These are phyloP conservation scores for Dendrolimus pini DNA, from an alignment of 2,888 invertebrate genomes.

Conservation along the genomic window DNA sequence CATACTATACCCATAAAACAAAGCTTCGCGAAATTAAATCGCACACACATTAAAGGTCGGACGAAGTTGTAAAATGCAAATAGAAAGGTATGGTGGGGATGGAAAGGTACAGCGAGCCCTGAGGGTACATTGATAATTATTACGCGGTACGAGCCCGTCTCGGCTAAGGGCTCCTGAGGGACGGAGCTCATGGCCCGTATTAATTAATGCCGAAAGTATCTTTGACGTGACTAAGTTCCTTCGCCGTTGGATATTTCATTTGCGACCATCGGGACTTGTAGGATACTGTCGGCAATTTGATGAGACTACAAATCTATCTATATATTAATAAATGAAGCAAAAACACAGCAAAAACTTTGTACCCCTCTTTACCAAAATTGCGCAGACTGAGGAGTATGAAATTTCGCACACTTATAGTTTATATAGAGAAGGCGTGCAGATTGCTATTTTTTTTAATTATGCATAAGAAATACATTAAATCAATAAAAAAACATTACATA, in stretches of 20 bases:
- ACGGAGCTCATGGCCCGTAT: slow-evolving; percentile 42
- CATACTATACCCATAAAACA: neutral
- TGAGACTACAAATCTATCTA: neutral
- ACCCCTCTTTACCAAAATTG: too few species aligned
- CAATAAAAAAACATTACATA: too few species aligned
- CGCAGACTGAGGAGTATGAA: too few species aligned
- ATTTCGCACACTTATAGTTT: too few species aligned
- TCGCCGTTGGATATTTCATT: neutral
- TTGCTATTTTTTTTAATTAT: too few species aligned
- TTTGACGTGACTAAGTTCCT: slow-evolving; percentile 39
- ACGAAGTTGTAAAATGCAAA: slow-evolving; percentile 52
- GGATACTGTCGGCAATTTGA: neutral
- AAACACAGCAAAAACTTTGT: too few species aligned
- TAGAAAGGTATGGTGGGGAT: slow-evolving; percentile 33
- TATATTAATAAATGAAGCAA: too few species aligned
- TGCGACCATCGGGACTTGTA: neutral
- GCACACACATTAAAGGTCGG: slow-evolving; percentile 33
- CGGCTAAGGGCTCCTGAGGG: slow-evolving; percentile 45
- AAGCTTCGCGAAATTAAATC: slow-evolving; percentile 32
- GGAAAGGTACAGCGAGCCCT: slow-evolving; percentile 34
- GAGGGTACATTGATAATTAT: slow-evolving; percentile 74
- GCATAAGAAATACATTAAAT: too few species aligned
- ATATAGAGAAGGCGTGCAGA: too few species aligned
- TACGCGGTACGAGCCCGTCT: slow-evolving; percentile 48
- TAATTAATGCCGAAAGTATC: slow-evolving; percentile 54